These are phyloP conservation scores for Holothuria glaberrima DNA, from an alignment of 35 echinoderm and acorn worm genomes.

Conservation along the genomic window DNA sequence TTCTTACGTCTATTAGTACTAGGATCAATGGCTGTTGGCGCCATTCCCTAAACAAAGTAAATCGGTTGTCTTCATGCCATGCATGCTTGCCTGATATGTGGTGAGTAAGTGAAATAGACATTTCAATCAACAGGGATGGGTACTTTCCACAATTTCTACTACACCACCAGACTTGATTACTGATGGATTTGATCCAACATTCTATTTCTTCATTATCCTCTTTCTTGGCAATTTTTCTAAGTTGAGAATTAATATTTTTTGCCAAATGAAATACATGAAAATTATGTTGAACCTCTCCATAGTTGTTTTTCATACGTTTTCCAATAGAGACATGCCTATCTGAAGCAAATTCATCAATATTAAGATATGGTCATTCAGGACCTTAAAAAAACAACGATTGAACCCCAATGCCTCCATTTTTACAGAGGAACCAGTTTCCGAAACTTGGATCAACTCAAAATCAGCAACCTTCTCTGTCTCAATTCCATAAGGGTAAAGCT, in stretches of 20 bases:
- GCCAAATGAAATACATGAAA: slow-evolving; percentile 45
- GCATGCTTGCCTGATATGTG: slow-evolving; percentile 1
- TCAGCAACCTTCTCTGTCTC: slow-evolving; percentile 15
- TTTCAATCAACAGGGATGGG: not conserved
- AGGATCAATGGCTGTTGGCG: not conserved
- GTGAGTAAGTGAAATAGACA: not conserved
- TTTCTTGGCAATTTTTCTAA: slow-evolving; percentile 28
- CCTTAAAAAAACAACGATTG: not conserved
- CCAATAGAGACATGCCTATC: slow-evolving; percentile 6
- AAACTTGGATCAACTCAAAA: slow-evolving; percentile 47
- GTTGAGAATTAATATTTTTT: not conserved
- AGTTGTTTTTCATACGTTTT: not conserved
- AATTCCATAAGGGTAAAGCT: slow-evolving; percentile 51
- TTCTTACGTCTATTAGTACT: not conserved
- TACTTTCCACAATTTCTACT: not conserved
- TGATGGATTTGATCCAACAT: slow-evolving; percentile 34
- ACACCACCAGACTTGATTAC: slow-evolving; percentile 18
- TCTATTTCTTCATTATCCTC: slow-evolving; percentile 25
- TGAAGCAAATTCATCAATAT: slow-evolving; percentile 15
- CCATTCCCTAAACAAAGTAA: slow-evolving; percentile 7
- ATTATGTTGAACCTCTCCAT: not conserved
- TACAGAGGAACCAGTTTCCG: slow-evolving; percentile 44
- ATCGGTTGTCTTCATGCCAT: not conserved
- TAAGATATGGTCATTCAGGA: slow-evolving; percentile 10
- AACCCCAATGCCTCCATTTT: slow-evolving; percentile 68